A percentile compares a stretch with the other conserved stretches of the same genome.
phyloP scores from a whole-genome alignment of 2,113 vertebrate genomes.

The Sapayoa aenigma region DNA sequence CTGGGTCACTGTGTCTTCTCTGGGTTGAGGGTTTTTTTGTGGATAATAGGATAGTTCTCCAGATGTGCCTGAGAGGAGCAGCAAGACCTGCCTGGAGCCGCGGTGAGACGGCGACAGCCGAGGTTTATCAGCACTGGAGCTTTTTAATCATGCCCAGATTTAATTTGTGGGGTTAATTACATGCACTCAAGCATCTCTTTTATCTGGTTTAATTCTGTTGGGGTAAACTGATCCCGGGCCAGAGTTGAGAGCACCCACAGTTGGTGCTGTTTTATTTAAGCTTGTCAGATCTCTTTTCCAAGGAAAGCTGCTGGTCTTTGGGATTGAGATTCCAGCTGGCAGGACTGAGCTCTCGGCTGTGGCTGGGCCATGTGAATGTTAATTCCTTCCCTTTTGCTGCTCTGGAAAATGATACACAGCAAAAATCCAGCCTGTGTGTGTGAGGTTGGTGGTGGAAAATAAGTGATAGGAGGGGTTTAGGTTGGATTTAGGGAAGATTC shows the following conservation, averaged over 20 bases:
- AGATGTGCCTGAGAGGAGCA: not conserved
- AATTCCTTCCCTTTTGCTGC: not conserved
- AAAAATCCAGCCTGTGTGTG: accelerated
- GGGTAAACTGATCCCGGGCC: not conserved
- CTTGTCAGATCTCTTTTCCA: not conserved
- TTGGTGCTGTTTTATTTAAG: not conserved
- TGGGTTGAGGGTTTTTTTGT: not conserved
- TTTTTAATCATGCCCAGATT: not conserved
- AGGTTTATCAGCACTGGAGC: not conserved
- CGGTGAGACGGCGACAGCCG: accelerated
- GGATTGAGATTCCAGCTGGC: not conserved
- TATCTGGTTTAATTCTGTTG: not conserved
- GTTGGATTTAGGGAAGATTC: not conserved
- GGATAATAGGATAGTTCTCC: not conserved
- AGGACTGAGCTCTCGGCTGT: not conserved
- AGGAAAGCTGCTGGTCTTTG: not conserved
- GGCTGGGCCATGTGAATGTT: not conserved
- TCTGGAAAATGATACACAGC: not conserved
- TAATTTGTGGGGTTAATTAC: not conserved
- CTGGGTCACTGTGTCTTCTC: not conserved
- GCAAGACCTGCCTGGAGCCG: not conserved
- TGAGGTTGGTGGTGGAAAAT: not conserved
- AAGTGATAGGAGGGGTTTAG: not conserved
- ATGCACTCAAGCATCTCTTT: not conserved
- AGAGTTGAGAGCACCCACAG: not conserved